Conservation (phyloP, 2,113 vertebrate species). For the Azemiops feae region DNA sequence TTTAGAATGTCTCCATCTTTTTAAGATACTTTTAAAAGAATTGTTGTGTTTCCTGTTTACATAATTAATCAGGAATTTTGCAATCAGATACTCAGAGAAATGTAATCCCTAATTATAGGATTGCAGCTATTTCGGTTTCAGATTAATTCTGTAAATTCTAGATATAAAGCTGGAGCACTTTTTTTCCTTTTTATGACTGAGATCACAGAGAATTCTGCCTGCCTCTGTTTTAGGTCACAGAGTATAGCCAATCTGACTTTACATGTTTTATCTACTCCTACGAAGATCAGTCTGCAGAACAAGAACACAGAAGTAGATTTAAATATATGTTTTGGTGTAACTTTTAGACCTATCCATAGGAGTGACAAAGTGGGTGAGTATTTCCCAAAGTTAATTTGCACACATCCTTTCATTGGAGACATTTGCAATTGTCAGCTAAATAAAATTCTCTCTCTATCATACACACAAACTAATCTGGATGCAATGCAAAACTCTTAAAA, state of each 20-base stretch:
- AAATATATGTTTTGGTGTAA: slow-evolving; percentile 79
- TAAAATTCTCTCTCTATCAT: neutral
- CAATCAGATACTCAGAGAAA: neutral
- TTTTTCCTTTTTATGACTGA: neutral
- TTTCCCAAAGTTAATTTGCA: slow-evolving; percentile 11
- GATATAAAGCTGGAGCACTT: neutral
- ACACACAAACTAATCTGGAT: slow-evolving; percentile 1
- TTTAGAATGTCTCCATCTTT: neutral
- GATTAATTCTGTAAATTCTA: neutral
- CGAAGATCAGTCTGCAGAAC: slow-evolving; percentile 83
- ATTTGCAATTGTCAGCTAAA: neutral
- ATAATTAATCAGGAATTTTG: neutral
- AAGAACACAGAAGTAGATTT: slow-evolving; percentile 78
- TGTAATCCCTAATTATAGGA: neutral
- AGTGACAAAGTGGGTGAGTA: slow-evolving; percentile 80
- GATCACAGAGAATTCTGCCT: neutral
- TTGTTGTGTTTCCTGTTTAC: neutral
- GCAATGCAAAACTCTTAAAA: slow-evolving; percentile 23
- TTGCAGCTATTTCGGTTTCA: neutral
- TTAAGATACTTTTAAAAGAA: neutral
- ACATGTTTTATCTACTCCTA: slow-evolving; percentile 76
- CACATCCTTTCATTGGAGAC: neutral
- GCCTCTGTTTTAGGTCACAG: slow-evolving; percentile 80
- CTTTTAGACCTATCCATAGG: slow-evolving; percentile 77
- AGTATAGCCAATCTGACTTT: slow-evolving; percentile 79